Conservation (phyloP, 2,888 invertebrate species). For the Cerceris rybyensis region DNA sequence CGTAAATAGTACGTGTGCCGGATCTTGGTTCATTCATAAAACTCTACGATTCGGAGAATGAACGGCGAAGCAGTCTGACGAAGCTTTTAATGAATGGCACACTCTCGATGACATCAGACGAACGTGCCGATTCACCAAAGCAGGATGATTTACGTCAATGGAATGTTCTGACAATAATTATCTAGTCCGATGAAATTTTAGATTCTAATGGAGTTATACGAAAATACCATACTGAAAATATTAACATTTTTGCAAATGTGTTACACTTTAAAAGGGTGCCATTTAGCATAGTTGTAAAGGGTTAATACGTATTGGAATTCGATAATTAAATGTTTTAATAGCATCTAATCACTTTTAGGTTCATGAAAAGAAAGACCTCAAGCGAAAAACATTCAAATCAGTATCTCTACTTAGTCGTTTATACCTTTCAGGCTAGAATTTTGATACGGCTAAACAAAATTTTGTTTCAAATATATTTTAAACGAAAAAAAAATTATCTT, state of each 20-base stretch:
- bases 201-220: background rate
- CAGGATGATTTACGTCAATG: background rate
- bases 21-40: constrained; percentile 54
- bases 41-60: constrained; percentile 47
- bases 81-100: constrained; percentile 25
- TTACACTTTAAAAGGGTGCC: no score
- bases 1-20: constrained; percentile 8
- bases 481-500: no score
- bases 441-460: no score
- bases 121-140: background rate
- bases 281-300: no score
- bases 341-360: background rate
- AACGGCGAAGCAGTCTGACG: background rate
- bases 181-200: background rate
- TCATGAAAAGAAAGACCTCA: background rate
- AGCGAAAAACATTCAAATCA: no score
- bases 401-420: no score
- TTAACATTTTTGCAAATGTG: no score
- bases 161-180: background rate
- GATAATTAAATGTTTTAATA: background rate
- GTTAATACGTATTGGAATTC: background rate
- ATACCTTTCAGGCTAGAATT: no score
- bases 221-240: no score
- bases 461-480: no score
- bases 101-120: constrained; percentile 7